These are phyloP conservation scores for Petrolisthes cinctipes DNA, from an alignment of 2,888 invertebrate species.

Conservation along the genomic window DNA sequence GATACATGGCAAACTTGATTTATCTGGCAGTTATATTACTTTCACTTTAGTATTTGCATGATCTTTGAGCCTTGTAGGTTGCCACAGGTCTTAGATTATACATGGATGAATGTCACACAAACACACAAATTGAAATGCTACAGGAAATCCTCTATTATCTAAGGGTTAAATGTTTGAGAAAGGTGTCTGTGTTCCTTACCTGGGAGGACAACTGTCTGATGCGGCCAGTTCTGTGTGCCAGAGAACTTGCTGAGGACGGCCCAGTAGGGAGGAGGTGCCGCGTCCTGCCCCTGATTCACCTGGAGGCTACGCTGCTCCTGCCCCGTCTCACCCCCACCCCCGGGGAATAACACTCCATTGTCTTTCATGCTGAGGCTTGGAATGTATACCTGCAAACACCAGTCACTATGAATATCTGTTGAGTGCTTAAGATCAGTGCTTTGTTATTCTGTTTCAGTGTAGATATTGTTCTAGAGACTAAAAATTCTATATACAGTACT, in stretches of 20 bases:
- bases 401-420: background rate
- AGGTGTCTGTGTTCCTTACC: conserved; percentile 38
- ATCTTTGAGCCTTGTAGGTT: no score
- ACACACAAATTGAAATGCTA: no score
- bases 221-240: conserved; percentile 84
- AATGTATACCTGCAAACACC: conserved; percentile 34
- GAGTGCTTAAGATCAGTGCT: background rate
- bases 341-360: background rate
- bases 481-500: no score
- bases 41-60: no score
- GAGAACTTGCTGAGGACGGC: conserved; percentile 71
- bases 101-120: no score
- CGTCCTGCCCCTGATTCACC: conserved; percentile 6
- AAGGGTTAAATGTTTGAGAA: no score
- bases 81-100: no score
- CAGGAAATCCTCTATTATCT: no score
- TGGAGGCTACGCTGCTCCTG: background rate
- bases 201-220: conserved; percentile 81
- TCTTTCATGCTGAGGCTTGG: conserved; percentile 37
- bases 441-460: background rate
- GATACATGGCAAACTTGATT: no score
- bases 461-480: no score
- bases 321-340: background rate
- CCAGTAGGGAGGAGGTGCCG: conserved; percentile 72
- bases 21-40: no score